phyloP scores from a whole-genome alignment of 2,113 vertebrate genomes.

The Tragelaphus buxtoni region DNA sequence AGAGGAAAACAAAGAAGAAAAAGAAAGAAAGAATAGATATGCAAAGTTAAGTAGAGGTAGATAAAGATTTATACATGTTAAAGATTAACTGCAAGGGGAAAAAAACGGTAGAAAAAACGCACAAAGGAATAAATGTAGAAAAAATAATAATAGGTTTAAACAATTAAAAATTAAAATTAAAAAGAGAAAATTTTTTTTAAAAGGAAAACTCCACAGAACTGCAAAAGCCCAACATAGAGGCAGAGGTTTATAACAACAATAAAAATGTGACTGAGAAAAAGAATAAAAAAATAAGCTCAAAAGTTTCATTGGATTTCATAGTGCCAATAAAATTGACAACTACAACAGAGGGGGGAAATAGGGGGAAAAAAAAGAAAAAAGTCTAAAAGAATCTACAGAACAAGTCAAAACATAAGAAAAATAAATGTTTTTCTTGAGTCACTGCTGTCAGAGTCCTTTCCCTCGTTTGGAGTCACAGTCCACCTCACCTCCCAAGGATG shows the following conservation, averaged over 20 bases:
- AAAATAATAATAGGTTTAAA: not conserved
- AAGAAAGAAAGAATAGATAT: not conserved
- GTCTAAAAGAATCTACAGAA: too few relatives aligned
- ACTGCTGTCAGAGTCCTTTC: too few relatives aligned
- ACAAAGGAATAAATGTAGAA: not conserved
- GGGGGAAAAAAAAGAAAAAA: too few relatives aligned
- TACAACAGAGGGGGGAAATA: too few relatives aligned
- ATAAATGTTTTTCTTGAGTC: too few relatives aligned
- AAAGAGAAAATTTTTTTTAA: too few relatives aligned
- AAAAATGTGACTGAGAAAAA: not conserved
- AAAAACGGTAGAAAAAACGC: not conserved
- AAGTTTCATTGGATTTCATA: too few relatives aligned
- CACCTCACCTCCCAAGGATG: too few relatives aligned
- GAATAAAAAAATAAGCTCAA: too few relatives aligned
- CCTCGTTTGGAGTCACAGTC: too few relatives aligned
- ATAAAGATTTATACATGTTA: not conserved
- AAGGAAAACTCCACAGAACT: not conserved
- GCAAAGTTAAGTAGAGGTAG: not conserved
- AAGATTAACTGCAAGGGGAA: not conserved
- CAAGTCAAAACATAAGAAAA: too few relatives aligned
- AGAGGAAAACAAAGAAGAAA: not conserved
- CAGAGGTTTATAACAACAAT: not conserved
- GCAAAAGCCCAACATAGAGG: not conserved
- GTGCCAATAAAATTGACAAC: too few relatives aligned
- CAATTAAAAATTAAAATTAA: not conserved